Evolutionary conservation across 2,797 vertebrate genomes (phyloP).

Genomic region (Threskiornis aethiopicus): DNA sequence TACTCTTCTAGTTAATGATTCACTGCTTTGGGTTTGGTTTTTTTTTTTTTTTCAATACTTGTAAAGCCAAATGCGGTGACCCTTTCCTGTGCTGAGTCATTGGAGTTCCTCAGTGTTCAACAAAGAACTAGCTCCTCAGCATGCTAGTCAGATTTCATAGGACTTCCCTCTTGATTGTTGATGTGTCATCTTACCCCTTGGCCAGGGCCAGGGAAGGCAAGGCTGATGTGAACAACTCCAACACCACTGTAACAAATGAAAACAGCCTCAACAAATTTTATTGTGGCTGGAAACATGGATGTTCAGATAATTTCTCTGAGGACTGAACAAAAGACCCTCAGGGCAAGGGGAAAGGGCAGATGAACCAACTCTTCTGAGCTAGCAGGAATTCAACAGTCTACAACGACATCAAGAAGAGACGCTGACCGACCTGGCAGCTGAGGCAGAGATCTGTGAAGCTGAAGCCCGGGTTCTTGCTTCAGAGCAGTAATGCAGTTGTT

Average conservation of each 20-base stretch:
- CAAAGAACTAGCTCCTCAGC: fast-evolving
- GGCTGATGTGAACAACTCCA: background rate
- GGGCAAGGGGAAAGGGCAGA: background rate
- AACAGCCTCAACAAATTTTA: background rate
- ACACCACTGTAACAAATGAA: background rate
- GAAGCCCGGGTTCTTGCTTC: background rate
- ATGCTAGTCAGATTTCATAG: background rate
- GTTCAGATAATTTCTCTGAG: background rate
- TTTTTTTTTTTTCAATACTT: background rate
- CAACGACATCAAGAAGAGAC: background rate
- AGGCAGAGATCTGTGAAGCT: background rate
- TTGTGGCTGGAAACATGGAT: fast-evolving
- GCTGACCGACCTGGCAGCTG: background rate
- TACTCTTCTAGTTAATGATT: background rate
- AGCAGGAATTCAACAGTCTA: background rate
- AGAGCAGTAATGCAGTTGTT: background rate
- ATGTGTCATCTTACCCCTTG: background rate
- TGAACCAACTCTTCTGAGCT: background rate
- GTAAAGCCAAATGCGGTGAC: fast-evolving
- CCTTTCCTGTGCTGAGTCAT: background rate
- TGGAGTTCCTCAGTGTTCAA: background rate
- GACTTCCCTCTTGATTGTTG: background rate
- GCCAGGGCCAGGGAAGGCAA: background rate
- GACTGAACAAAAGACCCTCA: background rate
- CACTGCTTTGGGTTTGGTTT: background rate